Evolutionary conservation across 1,140 invertebrate genomes (phyloP).

Genomic region (Drosophila nikananu): DNA sequence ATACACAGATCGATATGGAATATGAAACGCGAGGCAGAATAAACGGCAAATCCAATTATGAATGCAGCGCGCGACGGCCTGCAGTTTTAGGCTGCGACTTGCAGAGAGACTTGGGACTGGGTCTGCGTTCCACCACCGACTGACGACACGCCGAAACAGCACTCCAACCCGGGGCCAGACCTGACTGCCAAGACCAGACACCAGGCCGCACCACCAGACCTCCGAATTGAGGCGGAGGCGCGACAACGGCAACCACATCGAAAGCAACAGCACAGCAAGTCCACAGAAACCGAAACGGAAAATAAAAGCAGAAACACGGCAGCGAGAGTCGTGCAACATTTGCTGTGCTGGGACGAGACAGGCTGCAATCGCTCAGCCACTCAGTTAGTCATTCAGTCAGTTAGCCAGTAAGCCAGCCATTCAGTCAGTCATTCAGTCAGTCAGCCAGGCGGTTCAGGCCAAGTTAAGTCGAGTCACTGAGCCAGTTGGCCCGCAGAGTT

Average conservation of each 20-base stretch:
- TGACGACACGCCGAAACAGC: conserved; percentile 53
- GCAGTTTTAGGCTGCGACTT: conserved; percentile 19
- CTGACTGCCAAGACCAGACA: conserved; percentile 34
- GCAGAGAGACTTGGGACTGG: conserved; percentile 56
- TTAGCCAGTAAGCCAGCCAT: conserved; percentile 45
- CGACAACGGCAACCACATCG: conserved; percentile 47
- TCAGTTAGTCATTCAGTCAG: conserved; percentile 37
- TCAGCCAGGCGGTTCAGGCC: conserved; percentile 20
- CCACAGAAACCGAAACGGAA: conserved; percentile 23
- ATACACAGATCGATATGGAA: conserved; percentile 47
- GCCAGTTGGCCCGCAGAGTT: conserved; percentile 66
- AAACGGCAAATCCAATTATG: conserved; percentile 77
- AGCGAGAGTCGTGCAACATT: conserved; percentile 73
- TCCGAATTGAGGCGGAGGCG: conserved; percentile 64
- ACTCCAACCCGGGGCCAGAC: conserved; percentile 52
- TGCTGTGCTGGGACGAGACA: conserved; percentile 53
- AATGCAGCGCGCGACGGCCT: conserved; percentile 32
- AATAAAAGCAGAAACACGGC: conserved; percentile 21
- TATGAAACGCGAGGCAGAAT: conserved; percentile 50
- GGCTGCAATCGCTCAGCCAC: conserved; percentile 66
- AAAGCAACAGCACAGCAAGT: conserved; percentile 34
- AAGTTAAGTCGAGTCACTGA: conserved; percentile 38
- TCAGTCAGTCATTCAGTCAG: conserved; percentile 18
- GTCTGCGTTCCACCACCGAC: conserved; percentile 67
- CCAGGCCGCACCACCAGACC: conserved; percentile 41